A percentile compares a stretch with the other conserved stretches of the same genome.
Conservation (phyloP, 2,888 invertebrate genomes). For the Ophion costatus region DNA sequence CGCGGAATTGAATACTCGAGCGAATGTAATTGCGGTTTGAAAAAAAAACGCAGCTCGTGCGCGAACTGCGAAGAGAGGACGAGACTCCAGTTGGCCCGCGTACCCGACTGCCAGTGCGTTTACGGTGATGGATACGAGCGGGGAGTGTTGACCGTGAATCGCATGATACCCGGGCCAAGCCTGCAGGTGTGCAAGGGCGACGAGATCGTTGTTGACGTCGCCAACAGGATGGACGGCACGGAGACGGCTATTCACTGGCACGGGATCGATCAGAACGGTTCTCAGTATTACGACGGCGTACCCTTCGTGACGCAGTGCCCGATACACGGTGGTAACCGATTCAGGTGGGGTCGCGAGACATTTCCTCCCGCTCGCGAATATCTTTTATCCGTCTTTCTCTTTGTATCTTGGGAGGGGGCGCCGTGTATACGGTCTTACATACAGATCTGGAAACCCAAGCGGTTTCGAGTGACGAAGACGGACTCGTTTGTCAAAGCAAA, state of each 20-base stretch:
- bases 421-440: neutral
- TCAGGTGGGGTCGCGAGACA: conserved; percentile 85
- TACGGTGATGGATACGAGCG: conserved; percentile 94
- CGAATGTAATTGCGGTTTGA: neutral
- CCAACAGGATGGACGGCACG: conserved; percentile 93
- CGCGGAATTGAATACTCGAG: neutral
- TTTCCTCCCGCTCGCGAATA: neutral
- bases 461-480: neutral
- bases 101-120: conserved; percentile 89
- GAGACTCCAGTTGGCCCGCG: neutral
- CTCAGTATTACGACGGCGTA: conserved; percentile 95
- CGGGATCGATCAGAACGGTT: conserved; percentile 92
- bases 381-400: neutral
- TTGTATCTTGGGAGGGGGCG: neutral
- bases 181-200: conserved; percentile 96
- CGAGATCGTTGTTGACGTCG: conserved; percentile 93
- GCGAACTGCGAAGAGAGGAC: neutral
- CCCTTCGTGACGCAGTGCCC: conserved; percentile 95
- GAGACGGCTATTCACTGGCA: conserved; percentile 97
- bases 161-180: conserved; percentile 95
- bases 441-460: neutral
- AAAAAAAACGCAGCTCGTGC: conserved; percentile 9
- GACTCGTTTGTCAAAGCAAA: neutral
- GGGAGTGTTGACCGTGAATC: conserved; percentile 92
- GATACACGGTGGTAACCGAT: conserved; percentile 92